phyloP scores from a whole-genome alignment of 2,888 invertebrate genomes.

The Rhamnusium bicolor region DNA sequence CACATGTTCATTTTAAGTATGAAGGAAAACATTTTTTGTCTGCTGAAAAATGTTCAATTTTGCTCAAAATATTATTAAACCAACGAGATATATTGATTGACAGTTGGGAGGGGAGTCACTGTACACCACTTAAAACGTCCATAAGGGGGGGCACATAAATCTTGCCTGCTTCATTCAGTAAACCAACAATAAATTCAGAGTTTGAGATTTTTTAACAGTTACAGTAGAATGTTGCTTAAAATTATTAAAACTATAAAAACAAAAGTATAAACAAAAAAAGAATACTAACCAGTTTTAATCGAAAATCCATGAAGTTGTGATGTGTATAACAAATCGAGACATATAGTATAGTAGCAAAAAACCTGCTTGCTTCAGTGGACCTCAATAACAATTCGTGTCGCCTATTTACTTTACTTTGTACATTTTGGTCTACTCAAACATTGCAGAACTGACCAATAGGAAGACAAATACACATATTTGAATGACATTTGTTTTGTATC shows the following conservation, averaged over 20 bases:
- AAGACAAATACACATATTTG: conserved; percentile 59
- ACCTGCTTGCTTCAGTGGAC: conserved; percentile 67
- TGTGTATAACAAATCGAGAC: conserved; percentile 59
- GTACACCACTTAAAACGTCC: too few relatives aligned
- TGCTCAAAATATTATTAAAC: too few relatives aligned
- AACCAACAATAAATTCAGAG: too few relatives aligned
- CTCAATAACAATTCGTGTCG: conserved; percentile 56
- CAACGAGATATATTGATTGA: too few relatives aligned
- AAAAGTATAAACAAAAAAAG: conserved; percentile 46
- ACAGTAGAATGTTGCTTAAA: background rate
- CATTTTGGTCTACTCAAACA: conserved; percentile 57
- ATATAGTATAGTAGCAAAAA: conserved; percentile 62
- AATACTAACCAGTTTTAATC: conserved; percentile 65
- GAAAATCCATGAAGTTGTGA: conserved; percentile 62
- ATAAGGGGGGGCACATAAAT: too few relatives aligned
- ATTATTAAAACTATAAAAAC: background rate
- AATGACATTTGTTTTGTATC: conserved; percentile 63
- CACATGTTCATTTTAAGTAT: too few relatives aligned
- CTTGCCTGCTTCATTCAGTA: too few relatives aligned
- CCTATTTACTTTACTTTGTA: conserved; percentile 26
- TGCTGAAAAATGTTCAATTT: too few relatives aligned
- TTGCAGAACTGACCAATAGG: conserved; percentile 62
- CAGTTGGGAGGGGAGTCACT: too few relatives aligned
- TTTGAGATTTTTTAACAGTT: too few relatives aligned
- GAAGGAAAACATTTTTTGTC: too few relatives aligned